Evolutionary conservation across 2,797 vertebrate genomes (phyloP), one percentile per base, ranked within the genome.

Genomic region (Clarias fuscus): DNA sequence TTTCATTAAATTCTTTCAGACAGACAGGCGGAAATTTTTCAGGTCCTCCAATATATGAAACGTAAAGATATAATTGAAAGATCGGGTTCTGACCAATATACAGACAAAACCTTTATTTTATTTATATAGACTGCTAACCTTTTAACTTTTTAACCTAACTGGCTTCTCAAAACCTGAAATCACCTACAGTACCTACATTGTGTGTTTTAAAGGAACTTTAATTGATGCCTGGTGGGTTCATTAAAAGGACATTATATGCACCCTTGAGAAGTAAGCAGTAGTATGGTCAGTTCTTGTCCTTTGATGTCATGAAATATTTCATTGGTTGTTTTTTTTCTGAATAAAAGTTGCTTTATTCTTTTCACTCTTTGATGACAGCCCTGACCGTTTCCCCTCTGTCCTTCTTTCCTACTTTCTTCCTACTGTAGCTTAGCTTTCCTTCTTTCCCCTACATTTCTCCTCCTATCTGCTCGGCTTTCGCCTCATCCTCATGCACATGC

Each of bases 401-500:
- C 40, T 80, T 58, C 56, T 37, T 37, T 70, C 71, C 62, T 85
- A 56, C 77, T 65, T 37, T 43, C 20, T 27, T 43, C 33, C 24
- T 3, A n/a, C n/a, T n/a, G n/a, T n/a, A 37, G 65, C 62, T 76
- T 53, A 86, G 84, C 58, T 72, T 61, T 27, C 75, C n/a, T 67
- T 70, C 24, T 73, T 86, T 67, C 71, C 68, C 70, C 40, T 6
- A 80, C 80, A 30, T 76, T 62, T 37, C 56, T 72, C 64, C 22
- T 40, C 43, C 76, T 80, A 48, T 80, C 82, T 88, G n/a, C 86
- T 22, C 13, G 15, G 71, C 84, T 84, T 88, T 86, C 80, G 64
- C 82, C 86, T 22, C 30, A 56, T 89, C 75, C 84, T 89, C 53
- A 43, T 27, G 20, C 40, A 33, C 71, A 84, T 89, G 73, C 33